Percentiles rank a stretch among this genome's conserved stretches.
Evolutionary conservation across 2,888 invertebrate species (phyloP).

Genomic region (Amiota minor): DNA sequence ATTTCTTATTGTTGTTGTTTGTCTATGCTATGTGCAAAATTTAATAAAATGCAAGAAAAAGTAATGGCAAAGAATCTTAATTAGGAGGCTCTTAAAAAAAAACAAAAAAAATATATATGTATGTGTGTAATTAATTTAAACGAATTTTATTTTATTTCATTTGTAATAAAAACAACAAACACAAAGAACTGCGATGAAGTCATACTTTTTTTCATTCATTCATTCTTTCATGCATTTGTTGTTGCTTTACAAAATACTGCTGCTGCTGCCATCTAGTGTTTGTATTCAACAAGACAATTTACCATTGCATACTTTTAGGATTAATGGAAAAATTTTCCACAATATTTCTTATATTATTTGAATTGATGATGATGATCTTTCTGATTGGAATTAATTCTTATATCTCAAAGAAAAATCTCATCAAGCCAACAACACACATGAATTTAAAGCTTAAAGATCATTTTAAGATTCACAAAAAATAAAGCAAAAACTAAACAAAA

Average conservation of each 20-base stretch:
- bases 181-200: not conserved
- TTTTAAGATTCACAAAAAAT: too few species aligned
- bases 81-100: not conserved
- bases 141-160: not conserved
- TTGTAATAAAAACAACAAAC: not conserved
- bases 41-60: constrained; percentile 36
- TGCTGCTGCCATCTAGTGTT: constrained; percentile 19
- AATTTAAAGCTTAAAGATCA: not conserved
- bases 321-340: not conserved
- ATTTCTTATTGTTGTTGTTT: not conserved
- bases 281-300: not conserved
- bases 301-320: constrained; percentile 41
- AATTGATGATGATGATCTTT: too few species aligned
- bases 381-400: too few species aligned
- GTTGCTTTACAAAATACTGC: not conserved
- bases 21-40: constrained; percentile 5
- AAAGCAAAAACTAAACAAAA: not conserved
- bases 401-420: not conserved
- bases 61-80: constrained; percentile 42
- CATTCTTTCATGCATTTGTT: not conserved
- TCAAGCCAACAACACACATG: not conserved
- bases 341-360: too few species aligned
- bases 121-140: not conserved
- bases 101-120: too few species aligned
- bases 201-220: not conserved